These are phyloP conservation scores for Protobothrops flavoviridis DNA, from an alignment of 2,113 vertebrate species.

Conservation along the genomic window DNA sequence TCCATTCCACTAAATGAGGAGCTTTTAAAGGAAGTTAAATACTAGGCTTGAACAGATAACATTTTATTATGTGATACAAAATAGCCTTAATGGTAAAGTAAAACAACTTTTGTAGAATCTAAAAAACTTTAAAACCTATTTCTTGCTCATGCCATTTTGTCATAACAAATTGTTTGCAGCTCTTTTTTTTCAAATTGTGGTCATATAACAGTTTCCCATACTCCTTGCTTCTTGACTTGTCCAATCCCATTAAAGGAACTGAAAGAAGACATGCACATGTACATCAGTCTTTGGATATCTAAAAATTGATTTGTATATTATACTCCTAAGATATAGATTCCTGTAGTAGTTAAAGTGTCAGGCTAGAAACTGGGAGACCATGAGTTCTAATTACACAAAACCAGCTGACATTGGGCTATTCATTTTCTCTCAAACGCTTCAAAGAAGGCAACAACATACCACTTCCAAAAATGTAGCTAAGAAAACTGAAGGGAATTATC, in stretches of 20 bases:
- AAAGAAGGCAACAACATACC: not conserved
- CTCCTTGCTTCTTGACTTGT: not conserved
- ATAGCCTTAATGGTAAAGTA: not conserved
- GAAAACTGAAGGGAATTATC: not conserved
- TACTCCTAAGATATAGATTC: not conserved
- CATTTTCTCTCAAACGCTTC: not conserved
- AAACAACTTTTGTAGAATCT: not conserved
- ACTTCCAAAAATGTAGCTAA: not conserved
- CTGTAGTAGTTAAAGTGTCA: not conserved
- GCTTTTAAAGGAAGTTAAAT: not conserved
- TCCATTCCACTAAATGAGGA: too few relatives aligned
- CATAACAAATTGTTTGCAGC: not conserved
- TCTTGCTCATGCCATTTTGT: not conserved
- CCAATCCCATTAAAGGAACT: not conserved
- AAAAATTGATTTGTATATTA: not conserved
- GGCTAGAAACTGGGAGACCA: not conserved
- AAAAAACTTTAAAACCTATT: not conserved
- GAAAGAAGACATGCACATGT: not conserved
- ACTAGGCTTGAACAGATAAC: too few relatives aligned
- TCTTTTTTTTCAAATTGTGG: not conserved
- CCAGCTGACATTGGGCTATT: not conserved
- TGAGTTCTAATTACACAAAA: not conserved
- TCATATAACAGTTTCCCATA: not conserved
- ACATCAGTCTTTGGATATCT: not conserved
- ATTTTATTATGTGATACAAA: not conserved